Percentiles rank a stretch among this genome's conserved stretches.
Conservation (phyloP, 2,888 invertebrate species). For the Limnephilus rhombicus region DNA sequence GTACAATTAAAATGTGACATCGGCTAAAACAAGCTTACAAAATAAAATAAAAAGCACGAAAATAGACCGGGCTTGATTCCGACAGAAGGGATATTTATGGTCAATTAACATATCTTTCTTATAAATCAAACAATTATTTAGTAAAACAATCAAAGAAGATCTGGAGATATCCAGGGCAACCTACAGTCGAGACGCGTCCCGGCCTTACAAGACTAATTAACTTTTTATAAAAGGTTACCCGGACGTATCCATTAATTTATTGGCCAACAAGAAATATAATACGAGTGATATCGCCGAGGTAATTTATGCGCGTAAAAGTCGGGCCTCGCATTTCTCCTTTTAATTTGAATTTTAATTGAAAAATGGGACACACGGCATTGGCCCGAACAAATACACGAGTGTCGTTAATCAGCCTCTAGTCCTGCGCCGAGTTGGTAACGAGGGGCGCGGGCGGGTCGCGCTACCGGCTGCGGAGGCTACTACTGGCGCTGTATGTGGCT, state of each 20-base stretch:
- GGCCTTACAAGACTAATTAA: constrained; percentile 51
- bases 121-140: constrained; percentile 29
- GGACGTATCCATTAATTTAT: constrained; percentile 59
- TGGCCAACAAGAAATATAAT: constrained; percentile 60
- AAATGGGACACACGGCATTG: constrained; percentile 54
- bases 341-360: constrained; percentile 59
- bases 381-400: constrained; percentile 47
- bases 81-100: neutral
- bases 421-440: neutral
- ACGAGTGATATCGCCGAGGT: constrained; percentile 59
- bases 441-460: constrained; percentile 23
- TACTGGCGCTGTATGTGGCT: too few relatives aligned
- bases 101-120: constrained; percentile 20
- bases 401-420: constrained; percentile 37
- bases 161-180: constrained; percentile 18
- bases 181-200: constrained; percentile 8
- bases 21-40: neutral
- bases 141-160: constrained; percentile 22
- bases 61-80: neutral
- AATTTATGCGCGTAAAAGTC: constrained; percentile 46
- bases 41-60: neutral
- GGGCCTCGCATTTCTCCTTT: constrained; percentile 45
- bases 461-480: constrained; percentile 9
- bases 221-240: constrained; percentile 55
- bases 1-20: neutral